A percentile compares a stretch with the other conserved stretches of the same genome.
phyloP scores from a whole-genome alignment of 2,797 vertebrate species.

The Alauda arvensis region DNA sequence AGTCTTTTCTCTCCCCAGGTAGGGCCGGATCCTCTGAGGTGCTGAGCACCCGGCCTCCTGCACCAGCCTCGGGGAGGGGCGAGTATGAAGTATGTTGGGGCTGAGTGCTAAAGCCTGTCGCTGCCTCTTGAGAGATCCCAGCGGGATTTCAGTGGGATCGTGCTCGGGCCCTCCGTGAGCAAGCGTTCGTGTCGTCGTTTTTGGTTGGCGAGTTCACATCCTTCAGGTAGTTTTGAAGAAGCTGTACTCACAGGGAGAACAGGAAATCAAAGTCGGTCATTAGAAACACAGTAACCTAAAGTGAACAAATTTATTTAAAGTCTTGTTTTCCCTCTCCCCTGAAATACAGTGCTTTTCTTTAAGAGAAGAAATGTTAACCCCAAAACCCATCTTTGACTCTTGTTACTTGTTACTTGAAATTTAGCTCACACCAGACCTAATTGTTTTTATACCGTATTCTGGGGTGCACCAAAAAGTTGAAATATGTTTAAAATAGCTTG shows the following conservation, averaged over 20 bases:
- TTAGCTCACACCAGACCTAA: conserved; percentile 64
- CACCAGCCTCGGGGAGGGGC: not conserved
- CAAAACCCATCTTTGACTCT: conserved; percentile 36
- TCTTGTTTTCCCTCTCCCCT: conserved; percentile 33
- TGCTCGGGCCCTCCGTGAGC: not conserved
- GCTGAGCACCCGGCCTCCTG: conserved; percentile 51
- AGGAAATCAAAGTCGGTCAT: conserved; percentile 38
- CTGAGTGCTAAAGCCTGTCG: not conserved
- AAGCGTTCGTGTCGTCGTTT: not conserved
- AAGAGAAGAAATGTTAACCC: conserved; percentile 45
- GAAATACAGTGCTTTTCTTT: conserved; percentile 50
- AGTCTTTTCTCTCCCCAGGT: conserved; percentile 59
- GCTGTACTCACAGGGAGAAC: conserved; percentile 34
- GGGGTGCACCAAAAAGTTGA: conserved; percentile 75
- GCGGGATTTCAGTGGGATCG: not conserved
- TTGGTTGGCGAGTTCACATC: conserved; percentile 11
- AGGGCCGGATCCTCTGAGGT: conserved; percentile 39
- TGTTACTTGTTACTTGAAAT: conserved; percentile 60
- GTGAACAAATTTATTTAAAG: conserved; percentile 35
- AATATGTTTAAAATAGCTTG: conserved; percentile 63
- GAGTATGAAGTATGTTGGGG: not conserved
- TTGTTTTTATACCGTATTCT: conserved; percentile 69
- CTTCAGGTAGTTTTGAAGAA: conserved; percentile 51
- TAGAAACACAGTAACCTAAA: conserved; percentile 39
- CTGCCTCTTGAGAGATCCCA: conserved; percentile 3